Conservation (phyloP, 2,888 invertebrate genomes). For the Tetragnatha montana region DNA sequence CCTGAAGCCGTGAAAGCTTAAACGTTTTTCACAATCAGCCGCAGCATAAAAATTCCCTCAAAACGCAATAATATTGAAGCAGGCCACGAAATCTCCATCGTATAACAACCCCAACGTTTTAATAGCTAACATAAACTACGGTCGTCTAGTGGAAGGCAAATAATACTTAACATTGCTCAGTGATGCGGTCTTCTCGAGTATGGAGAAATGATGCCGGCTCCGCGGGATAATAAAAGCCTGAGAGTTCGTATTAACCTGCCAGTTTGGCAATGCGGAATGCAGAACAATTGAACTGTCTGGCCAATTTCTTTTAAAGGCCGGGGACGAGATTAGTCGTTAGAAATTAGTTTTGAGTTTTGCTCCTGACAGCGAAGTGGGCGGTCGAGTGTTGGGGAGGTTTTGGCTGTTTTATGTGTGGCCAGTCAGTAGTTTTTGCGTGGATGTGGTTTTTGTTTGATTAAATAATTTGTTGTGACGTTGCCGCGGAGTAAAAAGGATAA, state of each 20-base stretch:
- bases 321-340: not conserved
- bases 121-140: slow-evolving; percentile 43
- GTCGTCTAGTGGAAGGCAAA: slow-evolving; percentile 38
- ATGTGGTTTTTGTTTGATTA: too few relatives aligned
- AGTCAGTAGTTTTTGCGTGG: too few relatives aligned
- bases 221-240: slow-evolving; percentile 14
- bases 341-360: not conserved
- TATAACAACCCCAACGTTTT: slow-evolving; percentile 9
- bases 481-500: too few relatives aligned
- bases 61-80: not conserved
- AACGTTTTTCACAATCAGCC: not conserved
- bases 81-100: not conserved
- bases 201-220: slow-evolving; percentile 2
- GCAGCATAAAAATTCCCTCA: not conserved
- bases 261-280: not conserved
- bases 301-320: not conserved
- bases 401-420: too few relatives aligned
- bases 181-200: not conserved
- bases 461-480: too few relatives aligned
- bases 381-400: too few relatives aligned
- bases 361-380: too few relatives aligned
- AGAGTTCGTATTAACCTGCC: not conserved
- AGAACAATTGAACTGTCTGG: not conserved
- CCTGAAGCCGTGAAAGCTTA: not conserved
- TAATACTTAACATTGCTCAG: slow-evolving; percentile 35